Conservation (phyloP, 2,888 invertebrate genomes). For the Mesoligia furuncula region DNA sequence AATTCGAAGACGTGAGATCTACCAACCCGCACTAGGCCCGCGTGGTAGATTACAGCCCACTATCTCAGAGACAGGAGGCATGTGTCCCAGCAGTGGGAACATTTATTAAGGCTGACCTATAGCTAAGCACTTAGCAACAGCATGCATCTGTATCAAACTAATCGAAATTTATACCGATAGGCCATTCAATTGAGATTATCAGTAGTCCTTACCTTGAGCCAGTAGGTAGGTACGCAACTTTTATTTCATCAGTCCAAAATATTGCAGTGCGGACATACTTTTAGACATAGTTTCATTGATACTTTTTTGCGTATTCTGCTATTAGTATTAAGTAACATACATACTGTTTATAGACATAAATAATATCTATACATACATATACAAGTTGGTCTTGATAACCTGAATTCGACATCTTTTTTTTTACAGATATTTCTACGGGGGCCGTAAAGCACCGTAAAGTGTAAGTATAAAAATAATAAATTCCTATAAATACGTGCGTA, state of each 20-base stretch:
- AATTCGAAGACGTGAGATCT: not conserved
- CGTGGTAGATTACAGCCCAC: too few species aligned
- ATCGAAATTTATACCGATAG: not conserved
- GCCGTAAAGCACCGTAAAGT: conserved; percentile 75
- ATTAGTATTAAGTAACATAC: not conserved
- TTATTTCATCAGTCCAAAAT: conserved; percentile 14
- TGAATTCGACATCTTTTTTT: conserved; percentile 55
- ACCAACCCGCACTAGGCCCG: not conserved
- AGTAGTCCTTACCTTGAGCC: conserved; percentile 20
- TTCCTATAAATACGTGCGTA: conserved; percentile 9
- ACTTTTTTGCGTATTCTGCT: not conserved
- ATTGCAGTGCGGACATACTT: not conserved
- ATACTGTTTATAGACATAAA: not conserved
- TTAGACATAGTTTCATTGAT: not conserved
- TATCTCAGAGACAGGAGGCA: not conserved
- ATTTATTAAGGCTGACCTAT: not conserved
- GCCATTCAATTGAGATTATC: conserved; percentile 20
- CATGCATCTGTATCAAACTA: not conserved
- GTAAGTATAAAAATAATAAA: conserved; percentile 74
- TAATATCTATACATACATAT: not conserved
- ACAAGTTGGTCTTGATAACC: conserved; percentile 4
- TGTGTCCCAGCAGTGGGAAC: not conserved
- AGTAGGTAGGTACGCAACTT: not conserved
- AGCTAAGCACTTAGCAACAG: not conserved
- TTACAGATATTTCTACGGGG: conserved; percentile 75